Base-by-base conservation (phyloP, 2,797 vertebrate species). In the Psittacula echo region DNA sequence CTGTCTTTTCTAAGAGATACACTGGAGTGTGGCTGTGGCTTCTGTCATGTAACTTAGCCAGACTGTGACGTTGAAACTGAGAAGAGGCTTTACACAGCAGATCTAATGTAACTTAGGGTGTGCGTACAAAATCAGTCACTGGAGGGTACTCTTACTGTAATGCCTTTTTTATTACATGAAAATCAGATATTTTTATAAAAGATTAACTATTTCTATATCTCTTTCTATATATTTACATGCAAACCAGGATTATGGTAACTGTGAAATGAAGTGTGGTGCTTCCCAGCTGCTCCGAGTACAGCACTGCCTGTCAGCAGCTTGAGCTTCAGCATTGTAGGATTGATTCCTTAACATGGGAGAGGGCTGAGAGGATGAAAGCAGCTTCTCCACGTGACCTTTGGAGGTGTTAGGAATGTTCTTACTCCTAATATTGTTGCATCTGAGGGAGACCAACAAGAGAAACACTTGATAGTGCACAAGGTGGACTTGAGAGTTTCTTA, bases 161-260 rank as follows among this genome's bases (percentile, higher is more conserved):
- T 81, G 75, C 47, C 26, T 53, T 1, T 42, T 92, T 79, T 23
- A 22, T 78, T 75, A 29, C 6, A 8, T 32, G 54, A 85, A 87
- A 73, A 67, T 42, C 4, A 32, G 64, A 64, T 88, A 24, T 45
- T 76, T 90, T 86, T 60, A 6, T 2, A 5, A 62, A 70, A 67
- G 16, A 64, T 64, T 19, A 34, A 64, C 16, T 84, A 54, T 70
- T 90, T 73, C 21, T 51, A 1, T 75, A 13, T 89, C 62, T 90
- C 50, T 73, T 65, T 30, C 72, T 75, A 2, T 81, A 18, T 87
- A 62, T 82, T 88, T 91, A 66, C 41, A 37, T 75, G 60, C 30
- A 80, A 78, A 95, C 44, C 24, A 50, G 78, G 61, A 41, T 87
- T 18, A 74, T 17, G 61, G 89, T n/a, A 42, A 37, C 85, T 88